Evolutionary conservation across 2,888 invertebrate genomes (phyloP), one percentile per base, ranked within the genome.

Genomic region (Archips xylosteana): DNA sequence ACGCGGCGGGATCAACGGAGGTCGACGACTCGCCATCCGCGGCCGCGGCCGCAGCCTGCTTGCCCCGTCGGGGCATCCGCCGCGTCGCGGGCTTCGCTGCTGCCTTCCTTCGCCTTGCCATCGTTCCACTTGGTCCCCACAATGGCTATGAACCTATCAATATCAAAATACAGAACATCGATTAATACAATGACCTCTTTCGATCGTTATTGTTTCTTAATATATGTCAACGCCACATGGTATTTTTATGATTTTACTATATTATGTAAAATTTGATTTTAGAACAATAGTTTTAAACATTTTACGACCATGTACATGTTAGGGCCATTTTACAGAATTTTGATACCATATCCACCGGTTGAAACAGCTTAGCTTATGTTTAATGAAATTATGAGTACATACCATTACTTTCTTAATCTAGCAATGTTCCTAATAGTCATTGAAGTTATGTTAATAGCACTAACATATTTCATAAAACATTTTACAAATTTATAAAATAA

Each of bases 31-130:
- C 89, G 70, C 87, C 89, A 15, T 86, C 87, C 13, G 80, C 77
- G 42, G 83, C 84, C 64, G 84, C 75, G 59, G 79, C 81, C 23
- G 65, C 83, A 10, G 86, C 83, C 78, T 89, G 89, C 82, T 92
- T 94, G 75, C 89, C 87, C 81, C 91, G 92, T 62, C 93, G 88
- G 36, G 91, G 84, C 32, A 89, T 87, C 47, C 93, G 91, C 65
- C 93, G 85, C 71, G 89, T 81, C 72, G 84, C 83, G 47, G 88
- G 81, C 79, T 87, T 89, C 42, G 87, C 76, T 75, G 89, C 84
- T 81, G 90, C 87, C 86, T 92, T 94, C 84, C 89, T 92, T 83
- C 88, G 89, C 85, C 92, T 94, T 78, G 92, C 93, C 93, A 93
- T 94, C 80, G 82, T 82, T 75, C 74, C 80, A 74, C 75, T 80